Evolutionary conservation across 2,797 vertebrate genomes (phyloP).

Genomic region (Hypotaenidia okinawae): DNA sequence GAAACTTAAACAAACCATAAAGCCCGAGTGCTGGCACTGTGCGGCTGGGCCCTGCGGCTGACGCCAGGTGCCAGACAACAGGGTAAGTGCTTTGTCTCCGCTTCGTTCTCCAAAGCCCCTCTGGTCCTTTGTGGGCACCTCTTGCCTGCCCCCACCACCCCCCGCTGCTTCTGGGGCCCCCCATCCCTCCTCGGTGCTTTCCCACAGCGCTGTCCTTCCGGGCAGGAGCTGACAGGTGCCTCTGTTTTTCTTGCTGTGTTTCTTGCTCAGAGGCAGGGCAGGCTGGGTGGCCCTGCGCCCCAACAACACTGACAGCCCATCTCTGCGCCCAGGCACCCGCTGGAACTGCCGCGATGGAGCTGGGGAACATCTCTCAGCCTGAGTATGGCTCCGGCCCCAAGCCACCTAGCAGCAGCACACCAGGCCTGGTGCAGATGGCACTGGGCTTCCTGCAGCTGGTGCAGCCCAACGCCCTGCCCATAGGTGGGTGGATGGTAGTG

Average conservation of each 20-base stretch:
- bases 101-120: neutral
- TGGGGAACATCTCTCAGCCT: conserved; percentile 60
- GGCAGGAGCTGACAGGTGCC: neutral
- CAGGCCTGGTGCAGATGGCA: conserved; percentile 75
- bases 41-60: neutral
- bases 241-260: neutral
- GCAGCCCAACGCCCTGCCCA: conserved; percentile 83
- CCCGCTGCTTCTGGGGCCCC: neutral
- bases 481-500: conserved; percentile 69
- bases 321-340: neutral
- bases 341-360: conserved; percentile 24
- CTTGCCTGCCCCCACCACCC: neutral
- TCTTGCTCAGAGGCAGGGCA: conserved; percentile 7
- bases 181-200: neutral
- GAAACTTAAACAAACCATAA: conserved; percentile 19
- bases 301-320: neutral
- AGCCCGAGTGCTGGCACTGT: neutral
- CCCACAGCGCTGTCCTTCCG: neutral
- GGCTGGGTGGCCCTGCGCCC: neutral
- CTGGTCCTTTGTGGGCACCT: neutral
- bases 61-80: neutral
- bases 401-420: neutral
- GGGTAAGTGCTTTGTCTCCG: neutral
- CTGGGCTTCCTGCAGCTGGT: conserved; percentile 84
- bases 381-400: conserved; percentile 9